Percentiles rank a stretch among this genome's conserved stretches.
Evolutionary conservation across 2,113 vertebrate genomes (phyloP).

Genomic region (Falcunculus frontatus): DNA sequence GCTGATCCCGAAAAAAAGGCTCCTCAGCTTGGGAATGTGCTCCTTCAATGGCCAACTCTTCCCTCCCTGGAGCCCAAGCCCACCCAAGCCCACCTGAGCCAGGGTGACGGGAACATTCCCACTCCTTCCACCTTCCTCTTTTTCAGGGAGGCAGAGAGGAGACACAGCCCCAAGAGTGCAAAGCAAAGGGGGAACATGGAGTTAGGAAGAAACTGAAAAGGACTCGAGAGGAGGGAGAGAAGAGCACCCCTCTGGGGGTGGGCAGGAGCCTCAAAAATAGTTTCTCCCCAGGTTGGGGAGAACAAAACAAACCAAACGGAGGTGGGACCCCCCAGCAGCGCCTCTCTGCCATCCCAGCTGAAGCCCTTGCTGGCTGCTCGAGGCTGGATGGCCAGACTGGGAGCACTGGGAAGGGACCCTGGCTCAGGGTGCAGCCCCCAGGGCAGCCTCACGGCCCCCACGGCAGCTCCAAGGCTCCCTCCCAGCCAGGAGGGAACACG

Average conservation of each 20-base stretch:
- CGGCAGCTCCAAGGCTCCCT: not conserved
- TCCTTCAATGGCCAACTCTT: not conserved
- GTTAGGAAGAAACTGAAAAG: not conserved
- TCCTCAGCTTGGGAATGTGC: not conserved
- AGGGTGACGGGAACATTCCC: not conserved
- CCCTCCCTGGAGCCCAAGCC: not conserved
- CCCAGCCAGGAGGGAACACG: not conserved
- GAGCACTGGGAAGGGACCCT: not conserved
- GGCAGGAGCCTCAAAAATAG: not conserved
- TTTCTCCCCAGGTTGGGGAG: not conserved
- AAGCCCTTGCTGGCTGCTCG: not conserved
- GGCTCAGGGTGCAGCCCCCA: not conserved
- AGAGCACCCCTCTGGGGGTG: no score
- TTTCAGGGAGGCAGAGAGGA: not conserved
- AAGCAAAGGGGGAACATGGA: not conserved
- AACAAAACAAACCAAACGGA: not conserved
- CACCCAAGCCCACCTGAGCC: not conserved
- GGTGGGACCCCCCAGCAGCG: not conserved
- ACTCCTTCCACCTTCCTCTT: not conserved
- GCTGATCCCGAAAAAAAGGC: not conserved
- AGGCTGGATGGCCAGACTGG: not conserved
- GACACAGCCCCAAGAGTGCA: not conserved
- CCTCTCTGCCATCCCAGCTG: no score
- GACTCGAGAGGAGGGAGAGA: not conserved
- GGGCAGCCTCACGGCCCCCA: not conserved